These are phyloP conservation scores for Horisme vitalbata DNA, from an alignment of 2,888 invertebrate genomes.

Conservation along the genomic window DNA sequence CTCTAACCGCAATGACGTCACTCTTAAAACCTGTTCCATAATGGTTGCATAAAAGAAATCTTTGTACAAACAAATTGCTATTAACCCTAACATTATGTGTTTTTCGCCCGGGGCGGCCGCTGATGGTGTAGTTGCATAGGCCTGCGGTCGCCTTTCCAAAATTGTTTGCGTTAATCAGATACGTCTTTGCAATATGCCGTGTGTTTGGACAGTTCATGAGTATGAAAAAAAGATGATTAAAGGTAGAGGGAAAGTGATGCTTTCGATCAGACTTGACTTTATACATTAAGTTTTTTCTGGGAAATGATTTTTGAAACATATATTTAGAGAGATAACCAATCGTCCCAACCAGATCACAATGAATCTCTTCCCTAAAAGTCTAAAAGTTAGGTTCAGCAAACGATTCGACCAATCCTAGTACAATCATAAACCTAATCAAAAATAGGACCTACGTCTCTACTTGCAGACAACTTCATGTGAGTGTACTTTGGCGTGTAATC, in stretches of 20 bases:
- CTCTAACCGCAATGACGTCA: constrained; percentile 24
- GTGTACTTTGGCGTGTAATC: no score
- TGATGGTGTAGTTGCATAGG: constrained; percentile 23
- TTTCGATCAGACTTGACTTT: constrained; percentile 22
- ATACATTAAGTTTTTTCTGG: no score
- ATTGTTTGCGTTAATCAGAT: constrained; percentile 75
- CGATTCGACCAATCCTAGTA: no score
- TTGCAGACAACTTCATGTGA: no score
- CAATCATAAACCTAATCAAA: no score
- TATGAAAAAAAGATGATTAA: constrained; percentile 47
- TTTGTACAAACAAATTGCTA: constrained; percentile 61
- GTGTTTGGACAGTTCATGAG: constrained; percentile 63
- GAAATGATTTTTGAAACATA: no score
- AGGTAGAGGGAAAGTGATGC: constrained; percentile 48
- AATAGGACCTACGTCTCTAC: no score
- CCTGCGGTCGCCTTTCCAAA: constrained; percentile 47
- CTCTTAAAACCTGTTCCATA: constrained; percentile 20
- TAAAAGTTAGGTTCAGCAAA: no score
- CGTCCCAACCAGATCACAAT: no score
- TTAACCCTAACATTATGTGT: constrained; percentile 39
- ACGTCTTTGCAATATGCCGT: constrained; percentile 65
- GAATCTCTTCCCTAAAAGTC: no score
- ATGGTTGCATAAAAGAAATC: constrained; percentile 43
- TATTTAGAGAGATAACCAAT: no score
- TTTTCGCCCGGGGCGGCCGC: constrained; percentile 21